Evolutionary conservation across 2,888 invertebrate genomes (phyloP).

Genomic region (Oxytorus armatus): DNA sequence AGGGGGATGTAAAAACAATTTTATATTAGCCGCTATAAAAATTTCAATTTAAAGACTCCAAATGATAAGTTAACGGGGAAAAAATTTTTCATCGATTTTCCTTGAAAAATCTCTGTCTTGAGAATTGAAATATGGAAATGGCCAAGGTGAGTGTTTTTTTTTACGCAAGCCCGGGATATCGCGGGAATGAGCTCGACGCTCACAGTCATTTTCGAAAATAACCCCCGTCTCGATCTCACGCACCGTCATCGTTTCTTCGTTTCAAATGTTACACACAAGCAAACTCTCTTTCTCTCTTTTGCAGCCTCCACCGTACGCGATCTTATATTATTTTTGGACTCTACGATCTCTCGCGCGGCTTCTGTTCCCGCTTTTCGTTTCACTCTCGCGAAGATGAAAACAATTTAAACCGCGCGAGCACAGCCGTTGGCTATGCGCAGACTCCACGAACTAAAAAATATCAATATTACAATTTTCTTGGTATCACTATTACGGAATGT

Average conservation of each 20-base stretch:
- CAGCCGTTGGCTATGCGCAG: constrained; percentile 33
- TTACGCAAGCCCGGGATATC: constrained; percentile 47
- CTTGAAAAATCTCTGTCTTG: not conserved
- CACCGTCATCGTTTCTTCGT: constrained; percentile 54
- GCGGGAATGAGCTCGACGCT: constrained; percentile 31
- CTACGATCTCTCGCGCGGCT: constrained; percentile 39
- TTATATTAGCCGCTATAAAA: not conserved
- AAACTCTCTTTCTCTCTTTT: constrained; percentile 12
- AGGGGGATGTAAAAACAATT: not conserved
- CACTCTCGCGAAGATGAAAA: constrained; percentile 49
- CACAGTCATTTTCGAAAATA: constrained; percentile 73
- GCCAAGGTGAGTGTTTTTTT: constrained; percentile 29
- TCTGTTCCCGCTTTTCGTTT: constrained; percentile 54
- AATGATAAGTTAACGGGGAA: no score
- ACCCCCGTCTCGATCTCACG: constrained; percentile 59
- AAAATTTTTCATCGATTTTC: not conserved
- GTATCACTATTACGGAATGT: not conserved
- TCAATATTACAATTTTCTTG: constrained; percentile 19
- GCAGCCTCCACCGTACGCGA: constrained; percentile 24
- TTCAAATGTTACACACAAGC: constrained; percentile 53
- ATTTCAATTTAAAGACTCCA: not conserved
- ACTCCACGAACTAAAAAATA: constrained; percentile 2
- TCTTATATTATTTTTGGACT: constrained; percentile 64
- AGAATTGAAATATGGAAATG: constrained; percentile 10
- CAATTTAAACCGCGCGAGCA: constrained; percentile 45